phyloP scores from a whole-genome alignment of 2,113 vertebrate species.

The Thalassarche chlororhynchos region DNA sequence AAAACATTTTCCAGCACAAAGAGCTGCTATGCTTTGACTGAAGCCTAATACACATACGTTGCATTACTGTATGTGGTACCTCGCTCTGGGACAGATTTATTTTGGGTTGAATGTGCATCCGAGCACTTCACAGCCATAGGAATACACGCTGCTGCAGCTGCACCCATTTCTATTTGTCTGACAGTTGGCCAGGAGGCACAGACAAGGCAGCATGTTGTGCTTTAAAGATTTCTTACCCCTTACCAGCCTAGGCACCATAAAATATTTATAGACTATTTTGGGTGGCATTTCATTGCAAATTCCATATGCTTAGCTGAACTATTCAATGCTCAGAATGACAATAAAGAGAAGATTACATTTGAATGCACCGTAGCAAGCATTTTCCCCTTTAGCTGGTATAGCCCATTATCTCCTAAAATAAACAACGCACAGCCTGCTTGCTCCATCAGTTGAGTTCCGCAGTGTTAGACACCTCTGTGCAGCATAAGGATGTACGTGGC shows the following conservation, averaged over 20 bases:
- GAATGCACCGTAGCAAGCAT: not conserved
- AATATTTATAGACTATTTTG: slow-evolving; percentile 15
- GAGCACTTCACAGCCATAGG: not conserved
- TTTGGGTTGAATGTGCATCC: not conserved
- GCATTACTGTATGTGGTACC: not conserved
- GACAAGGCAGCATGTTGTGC: not conserved
- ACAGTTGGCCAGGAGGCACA: not conserved
- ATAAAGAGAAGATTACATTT: slow-evolving; percentile 12
- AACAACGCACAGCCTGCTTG: not conserved
- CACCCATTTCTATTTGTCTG: not conserved
- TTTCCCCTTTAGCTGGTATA: not conserved
- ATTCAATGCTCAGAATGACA: slow-evolving; percentile 20
- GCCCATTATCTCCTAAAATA: slow-evolving; percentile 5
- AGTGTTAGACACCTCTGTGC: not conserved
- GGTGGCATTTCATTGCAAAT: slow-evolving; percentile 6
- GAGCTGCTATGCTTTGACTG: not conserved
- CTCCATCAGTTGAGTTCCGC: not conserved
- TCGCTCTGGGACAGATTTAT: not conserved
- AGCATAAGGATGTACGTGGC: not conserved
- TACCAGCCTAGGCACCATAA: slow-evolving; percentile 14
- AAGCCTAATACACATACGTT: not conserved
- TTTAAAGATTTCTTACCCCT: not conserved
- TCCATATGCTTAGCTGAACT: slow-evolving; percentile 44
- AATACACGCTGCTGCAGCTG: not conserved
- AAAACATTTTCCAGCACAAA: not conserved